phyloP scores from a whole-genome alignment of 1,140 invertebrate species.

The Danaus plexippus region DNA sequence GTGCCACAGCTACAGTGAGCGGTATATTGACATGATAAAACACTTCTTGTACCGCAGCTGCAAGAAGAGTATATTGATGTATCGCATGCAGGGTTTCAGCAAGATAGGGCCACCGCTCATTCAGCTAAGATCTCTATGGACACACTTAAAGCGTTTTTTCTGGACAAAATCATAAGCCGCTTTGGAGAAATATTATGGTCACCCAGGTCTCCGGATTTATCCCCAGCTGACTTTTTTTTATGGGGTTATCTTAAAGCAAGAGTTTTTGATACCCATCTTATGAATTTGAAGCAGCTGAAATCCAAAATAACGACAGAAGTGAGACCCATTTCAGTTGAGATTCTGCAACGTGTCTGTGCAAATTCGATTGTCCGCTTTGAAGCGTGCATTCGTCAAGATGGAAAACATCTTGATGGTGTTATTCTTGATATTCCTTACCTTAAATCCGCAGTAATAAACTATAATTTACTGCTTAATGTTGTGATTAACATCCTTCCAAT shows the following conservation, averaged over 20 bases:
- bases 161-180: too few species aligned
- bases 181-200: conserved; percentile 9
- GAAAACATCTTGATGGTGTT: conserved; percentile 15
- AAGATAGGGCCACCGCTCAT: conserved; percentile 10
- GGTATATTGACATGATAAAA: conserved; percentile 6
- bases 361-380: conserved; percentile 20
- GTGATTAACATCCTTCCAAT: too few species aligned
- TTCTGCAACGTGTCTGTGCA: conserved; percentile 15
- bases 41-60: conserved; percentile 7
- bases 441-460: neutral
- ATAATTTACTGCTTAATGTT: neutral
- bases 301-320: too few species aligned
- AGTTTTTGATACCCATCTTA: conserved; percentile 13
- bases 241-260: conserved; percentile 15
- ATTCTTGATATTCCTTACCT: conserved; percentile 6
- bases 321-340: too few species aligned
- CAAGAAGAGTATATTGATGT: conserved; percentile 4
- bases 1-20: conserved; percentile 5
- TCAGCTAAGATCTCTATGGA: conserved; percentile 12
- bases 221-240: too few species aligned
- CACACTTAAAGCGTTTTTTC: too few species aligned
- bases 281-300: too few species aligned
- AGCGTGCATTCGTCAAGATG: conserved; percentile 19
- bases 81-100: conserved; percentile 6
- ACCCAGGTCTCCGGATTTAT: conserved; percentile 10